Percentiles rank a stretch among this genome's conserved stretches.
Conservation (phyloP, 2,797 vertebrate genomes). For the Alauda arvensis region DNA sequence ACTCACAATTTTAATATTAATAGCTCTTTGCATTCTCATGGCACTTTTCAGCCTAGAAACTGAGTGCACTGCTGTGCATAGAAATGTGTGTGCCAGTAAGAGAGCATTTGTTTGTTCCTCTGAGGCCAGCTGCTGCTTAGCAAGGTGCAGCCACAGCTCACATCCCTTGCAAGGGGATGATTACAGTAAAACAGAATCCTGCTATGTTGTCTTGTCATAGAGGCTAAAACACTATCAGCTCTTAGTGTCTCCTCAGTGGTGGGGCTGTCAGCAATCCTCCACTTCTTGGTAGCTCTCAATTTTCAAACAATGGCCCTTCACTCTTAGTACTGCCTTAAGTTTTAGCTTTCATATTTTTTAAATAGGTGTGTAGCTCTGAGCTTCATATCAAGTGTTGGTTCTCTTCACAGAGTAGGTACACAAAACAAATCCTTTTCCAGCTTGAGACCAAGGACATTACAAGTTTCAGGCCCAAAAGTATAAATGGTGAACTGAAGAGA, state of each 20-base stretch:
- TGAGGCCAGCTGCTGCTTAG: neutral
- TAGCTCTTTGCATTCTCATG: neutral
- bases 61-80: neutral
- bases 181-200: neutral
- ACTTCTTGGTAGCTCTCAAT: neutral
- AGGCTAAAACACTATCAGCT: neutral
- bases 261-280: neutral
- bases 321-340: neutral
- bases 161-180: neutral
- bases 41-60: neutral
- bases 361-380: neutral
- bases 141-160: neutral
- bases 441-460: neutral
- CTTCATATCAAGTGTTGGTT: neutral
- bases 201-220: accelerated
- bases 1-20: constrained; percentile 14
- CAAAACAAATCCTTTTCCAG: neutral
- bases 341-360: neutral
- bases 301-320: neutral
- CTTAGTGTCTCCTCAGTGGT: neutral
- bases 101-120: neutral
- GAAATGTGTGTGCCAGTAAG: neutral
- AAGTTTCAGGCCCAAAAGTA: neutral
- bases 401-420: neutral
- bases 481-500: neutral